These are phyloP conservation scores for Acanthaster planci DNA, from an alignment of 35 echinoderm and acorn worm genomes.

Conservation along the genomic window DNA sequence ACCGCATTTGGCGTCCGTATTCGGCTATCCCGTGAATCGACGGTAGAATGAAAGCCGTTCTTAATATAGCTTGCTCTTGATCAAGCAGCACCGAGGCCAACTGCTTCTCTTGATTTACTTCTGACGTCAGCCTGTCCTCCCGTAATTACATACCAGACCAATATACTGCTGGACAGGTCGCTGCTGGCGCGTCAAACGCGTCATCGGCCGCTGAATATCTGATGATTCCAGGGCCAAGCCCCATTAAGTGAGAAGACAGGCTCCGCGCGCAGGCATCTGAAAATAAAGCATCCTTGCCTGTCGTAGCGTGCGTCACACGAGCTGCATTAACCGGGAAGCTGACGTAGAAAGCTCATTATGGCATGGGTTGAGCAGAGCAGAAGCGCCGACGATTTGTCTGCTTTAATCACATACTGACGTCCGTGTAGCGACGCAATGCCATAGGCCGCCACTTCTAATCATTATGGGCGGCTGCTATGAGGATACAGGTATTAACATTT, in stretches of 20 bases:
- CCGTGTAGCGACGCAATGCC: neutral
- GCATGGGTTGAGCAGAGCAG: too few species aligned
- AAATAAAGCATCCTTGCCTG: constrained; percentile 20
- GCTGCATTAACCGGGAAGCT: neutral
- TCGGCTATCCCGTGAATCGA: neutral
- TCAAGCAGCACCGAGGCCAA: constrained; percentile 6
- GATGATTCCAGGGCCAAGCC: neutral
- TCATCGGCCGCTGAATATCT: constrained; percentile 7
- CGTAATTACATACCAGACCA: constrained; percentile 13
- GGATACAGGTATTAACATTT: too few species aligned
- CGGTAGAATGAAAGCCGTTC: neutral
- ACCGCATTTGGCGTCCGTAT: neutral
- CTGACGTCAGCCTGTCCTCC: constrained; percentile 4
- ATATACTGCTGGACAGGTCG: neutral
- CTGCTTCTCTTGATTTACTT: neutral
- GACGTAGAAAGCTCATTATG: constrained; percentile 3
- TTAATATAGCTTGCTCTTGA: neutral
- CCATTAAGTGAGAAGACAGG: constrained; percentile 13
- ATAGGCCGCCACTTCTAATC: too few species aligned
- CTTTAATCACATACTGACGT: neutral
- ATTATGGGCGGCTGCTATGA: too few species aligned
- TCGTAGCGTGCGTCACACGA: neutral
- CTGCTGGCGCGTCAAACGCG: neutral
- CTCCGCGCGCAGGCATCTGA: constrained; percentile 15
- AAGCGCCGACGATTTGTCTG: too few species aligned